Evolutionary conservation across 1,140 invertebrate genomes (phyloP).

Genomic region (Drosophila rufa): DNA sequence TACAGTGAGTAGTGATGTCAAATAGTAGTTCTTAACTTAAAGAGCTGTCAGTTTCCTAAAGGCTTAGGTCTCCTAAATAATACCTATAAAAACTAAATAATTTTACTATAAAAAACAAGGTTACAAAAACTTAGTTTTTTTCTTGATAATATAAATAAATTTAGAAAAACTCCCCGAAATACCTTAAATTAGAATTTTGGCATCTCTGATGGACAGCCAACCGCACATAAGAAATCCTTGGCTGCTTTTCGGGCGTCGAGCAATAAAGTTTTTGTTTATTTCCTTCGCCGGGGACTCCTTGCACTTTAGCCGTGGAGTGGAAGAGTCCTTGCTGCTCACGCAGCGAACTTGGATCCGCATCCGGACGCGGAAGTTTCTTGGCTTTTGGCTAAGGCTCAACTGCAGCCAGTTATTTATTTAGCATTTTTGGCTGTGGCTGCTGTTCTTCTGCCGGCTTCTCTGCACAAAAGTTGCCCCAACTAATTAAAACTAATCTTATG

Average conservation of each 20-base stretch:
- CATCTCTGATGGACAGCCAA: slow-evolving; percentile 14
- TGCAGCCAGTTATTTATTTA: slow-evolving; percentile 56
- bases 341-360: slow-evolving; percentile 7
- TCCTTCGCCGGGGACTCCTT: slow-evolving; percentile 19
- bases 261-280: slow-evolving; percentile 57
- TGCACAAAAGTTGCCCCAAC: slow-evolving; percentile 26
- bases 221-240: slow-evolving; percentile 20
- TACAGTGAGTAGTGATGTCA: slow-evolving; percentile 8
- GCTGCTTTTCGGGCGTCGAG: slow-evolving; percentile 19
- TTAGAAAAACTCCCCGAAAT: no score
- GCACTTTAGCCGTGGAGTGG: slow-evolving; percentile 12
- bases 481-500: slow-evolving; percentile 73
- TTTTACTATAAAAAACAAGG: not conserved
- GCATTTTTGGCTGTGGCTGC: slow-evolving; percentile 19
- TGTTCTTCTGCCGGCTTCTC: not conserved
- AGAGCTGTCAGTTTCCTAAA: not conserved
- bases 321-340: slow-evolving; percentile 18
- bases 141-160: no score
- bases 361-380: slow-evolving; percentile 31
- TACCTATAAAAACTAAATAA: not conserved
- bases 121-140: no score
- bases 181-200: not conserved
- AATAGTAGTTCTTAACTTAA: not conserved
- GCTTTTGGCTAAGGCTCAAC: slow-evolving; percentile 15
- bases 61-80: not conserved